These are phyloP conservation scores for Megalops cyprinoides DNA, from an alignment of 2,797 vertebrate species.

Conservation along the genomic window DNA sequence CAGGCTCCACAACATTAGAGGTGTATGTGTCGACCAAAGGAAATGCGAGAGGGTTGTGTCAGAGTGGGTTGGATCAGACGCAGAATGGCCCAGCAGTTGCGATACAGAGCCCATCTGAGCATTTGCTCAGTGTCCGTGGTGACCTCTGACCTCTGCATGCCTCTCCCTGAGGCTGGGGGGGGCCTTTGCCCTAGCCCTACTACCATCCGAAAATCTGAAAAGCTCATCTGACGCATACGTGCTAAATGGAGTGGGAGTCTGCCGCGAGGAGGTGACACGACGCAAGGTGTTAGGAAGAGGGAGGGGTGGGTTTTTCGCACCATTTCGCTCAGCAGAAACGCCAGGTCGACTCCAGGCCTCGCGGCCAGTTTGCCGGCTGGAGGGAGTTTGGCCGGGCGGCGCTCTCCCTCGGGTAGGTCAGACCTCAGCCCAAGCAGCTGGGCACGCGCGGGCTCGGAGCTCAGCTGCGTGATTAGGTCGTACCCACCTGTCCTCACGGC, in stretches of 20 bases:
- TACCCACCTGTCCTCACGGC: constrained; percentile 51
- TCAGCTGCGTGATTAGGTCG: constrained; percentile 37
- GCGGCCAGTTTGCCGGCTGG: not conserved
- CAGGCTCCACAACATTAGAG: too few species aligned
- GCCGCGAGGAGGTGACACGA: not conserved
- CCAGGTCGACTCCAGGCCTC: too few species aligned
- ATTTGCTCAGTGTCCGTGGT: not conserved
- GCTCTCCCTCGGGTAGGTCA: not conserved
- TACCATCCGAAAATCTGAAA: too few species aligned
- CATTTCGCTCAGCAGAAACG: too few species aligned
- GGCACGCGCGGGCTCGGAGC: not conserved
- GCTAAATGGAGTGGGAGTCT: not conserved
- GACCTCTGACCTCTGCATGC: not conserved
- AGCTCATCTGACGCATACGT: not conserved
- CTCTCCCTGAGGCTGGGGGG: not conserved
- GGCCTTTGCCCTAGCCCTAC: not conserved
- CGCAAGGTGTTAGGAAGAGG: too few species aligned
- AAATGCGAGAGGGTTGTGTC: not conserved
- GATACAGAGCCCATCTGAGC: not conserved
- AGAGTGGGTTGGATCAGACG: not conserved
- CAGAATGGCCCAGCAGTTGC: not conserved
- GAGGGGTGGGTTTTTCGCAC: too few species aligned
- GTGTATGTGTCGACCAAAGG: not conserved
- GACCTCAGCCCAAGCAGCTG: not conserved
- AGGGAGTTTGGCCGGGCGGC: not conserved